phyloP scores from a whole-genome alignment of 2,113 vertebrate genomes.

The Boleophthalmus pectinirostris region DNA sequence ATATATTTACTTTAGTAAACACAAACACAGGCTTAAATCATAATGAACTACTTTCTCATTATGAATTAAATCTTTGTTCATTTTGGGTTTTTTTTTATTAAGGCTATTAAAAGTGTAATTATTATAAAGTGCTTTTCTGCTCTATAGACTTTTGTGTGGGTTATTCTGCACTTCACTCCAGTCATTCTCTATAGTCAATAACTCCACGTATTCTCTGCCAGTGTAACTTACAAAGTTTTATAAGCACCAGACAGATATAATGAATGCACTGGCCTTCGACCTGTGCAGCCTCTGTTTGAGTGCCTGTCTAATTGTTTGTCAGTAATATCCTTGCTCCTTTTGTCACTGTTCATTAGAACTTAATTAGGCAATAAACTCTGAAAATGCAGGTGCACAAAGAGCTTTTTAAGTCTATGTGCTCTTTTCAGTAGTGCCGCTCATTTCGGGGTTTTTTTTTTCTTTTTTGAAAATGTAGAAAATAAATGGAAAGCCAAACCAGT shows the following conservation, averaged over 20 bases:
- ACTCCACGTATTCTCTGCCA: background rate
- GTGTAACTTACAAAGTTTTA: slow-evolving; percentile 17
- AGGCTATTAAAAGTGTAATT: too few relatives aligned
- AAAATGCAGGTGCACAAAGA: slow-evolving; percentile 32
- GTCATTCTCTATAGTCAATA: background rate
- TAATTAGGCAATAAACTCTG: slow-evolving; percentile 46
- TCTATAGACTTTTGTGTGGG: background rate
- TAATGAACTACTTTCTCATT: too few relatives aligned
- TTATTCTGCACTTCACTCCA: background rate
- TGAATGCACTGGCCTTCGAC: slow-evolving; percentile 68
- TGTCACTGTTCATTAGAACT: slow-evolving; percentile 62
- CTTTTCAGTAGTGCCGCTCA: background rate
- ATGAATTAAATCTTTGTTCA: too few relatives aligned
- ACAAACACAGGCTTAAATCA: too few relatives aligned
- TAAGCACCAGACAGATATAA: slow-evolving; percentile 43
- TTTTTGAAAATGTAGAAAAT: background rate
- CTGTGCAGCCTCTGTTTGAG: slow-evolving; percentile 76
- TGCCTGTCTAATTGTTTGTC: slow-evolving; percentile 77
- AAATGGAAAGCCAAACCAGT: background rate
- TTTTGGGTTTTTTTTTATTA: too few relatives aligned
- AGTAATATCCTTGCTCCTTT: slow-evolving; percentile 71
- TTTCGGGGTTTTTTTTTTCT: background rate
- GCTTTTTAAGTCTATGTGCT: slow-evolving; percentile 12
- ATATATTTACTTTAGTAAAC: too few relatives aligned
- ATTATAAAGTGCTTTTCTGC: too few relatives aligned